A percentile compares a stretch with the other conserved stretches of the same genome.
Evolutionary conservation across 2,113 vertebrate species (phyloP).

Genomic region (Cygnus atratus): DNA sequence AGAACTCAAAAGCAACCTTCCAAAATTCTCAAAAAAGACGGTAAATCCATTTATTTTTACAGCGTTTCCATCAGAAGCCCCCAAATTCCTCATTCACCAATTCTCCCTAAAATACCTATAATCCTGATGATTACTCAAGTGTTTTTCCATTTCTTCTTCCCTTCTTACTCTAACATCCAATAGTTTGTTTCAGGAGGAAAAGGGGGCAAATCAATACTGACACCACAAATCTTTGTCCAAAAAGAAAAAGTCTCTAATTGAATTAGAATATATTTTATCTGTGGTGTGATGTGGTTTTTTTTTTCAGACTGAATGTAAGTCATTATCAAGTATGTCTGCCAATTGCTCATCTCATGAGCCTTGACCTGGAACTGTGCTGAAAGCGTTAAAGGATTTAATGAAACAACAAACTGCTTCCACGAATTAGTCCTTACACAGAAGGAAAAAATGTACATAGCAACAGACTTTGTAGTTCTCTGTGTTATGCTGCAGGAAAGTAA

Average conservation of each 20-base stretch:
- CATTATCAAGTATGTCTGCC: not conserved
- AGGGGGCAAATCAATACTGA: not conserved
- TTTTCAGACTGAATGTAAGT: not conserved
- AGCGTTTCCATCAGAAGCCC: not conserved
- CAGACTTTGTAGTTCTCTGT: not conserved
- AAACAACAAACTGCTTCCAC: constrained; percentile 1
- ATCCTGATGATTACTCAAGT: not conserved
- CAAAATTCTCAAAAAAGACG: not conserved
- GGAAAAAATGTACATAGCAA: not conserved
- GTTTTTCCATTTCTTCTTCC: not conserved
- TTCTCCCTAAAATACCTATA: not conserved
- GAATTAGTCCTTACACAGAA: not conserved
- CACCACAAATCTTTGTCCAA: not conserved
- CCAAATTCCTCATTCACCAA: not conserved
- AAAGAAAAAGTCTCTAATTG: not conserved
- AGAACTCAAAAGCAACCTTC: not conserved
- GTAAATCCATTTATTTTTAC: not conserved
- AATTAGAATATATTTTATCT: not conserved
- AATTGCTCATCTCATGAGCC: not conserved
- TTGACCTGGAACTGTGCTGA: not conserved
- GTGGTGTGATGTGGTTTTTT: not conserved
- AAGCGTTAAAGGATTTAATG: not conserved
- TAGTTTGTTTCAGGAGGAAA: not conserved
- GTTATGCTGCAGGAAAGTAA: not conserved
- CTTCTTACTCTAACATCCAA: not conserved